Conservation (phyloP, 2,797 vertebrate species). For the Myripristis jacobus region DNA sequence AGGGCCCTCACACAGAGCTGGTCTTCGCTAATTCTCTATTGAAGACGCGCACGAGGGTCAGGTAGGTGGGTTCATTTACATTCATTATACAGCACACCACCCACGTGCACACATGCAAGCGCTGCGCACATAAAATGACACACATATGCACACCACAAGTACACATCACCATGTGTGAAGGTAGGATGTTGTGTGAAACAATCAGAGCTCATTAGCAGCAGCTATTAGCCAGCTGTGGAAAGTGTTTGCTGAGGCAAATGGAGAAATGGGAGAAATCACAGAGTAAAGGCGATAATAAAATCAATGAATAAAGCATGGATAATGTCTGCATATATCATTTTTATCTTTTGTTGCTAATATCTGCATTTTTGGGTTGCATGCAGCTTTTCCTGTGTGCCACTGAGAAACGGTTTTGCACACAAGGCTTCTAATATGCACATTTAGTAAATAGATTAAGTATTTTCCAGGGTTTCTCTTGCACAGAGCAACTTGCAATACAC, state of each 20-base stretch:
- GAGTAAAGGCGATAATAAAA: background rate
- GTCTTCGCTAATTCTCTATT: background rate
- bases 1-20: too few relatives aligned
- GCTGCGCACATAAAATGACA: constrained; percentile 6
- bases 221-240: constrained; percentile 53
- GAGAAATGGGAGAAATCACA: constrained; percentile 1
- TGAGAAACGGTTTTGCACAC: background rate
- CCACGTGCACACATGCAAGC: constrained; percentile 4
- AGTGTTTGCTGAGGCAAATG: constrained; percentile 16
- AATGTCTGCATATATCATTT: background rate
- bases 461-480: background rate
- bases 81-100: background rate
- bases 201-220: constrained; percentile 33
- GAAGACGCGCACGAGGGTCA: too few relatives aligned
- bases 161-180: constrained; percentile 1
- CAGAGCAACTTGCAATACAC: background rate
- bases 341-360: constrained; percentile 13
- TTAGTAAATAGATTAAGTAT: too few relatives aligned
- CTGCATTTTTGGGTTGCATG: background rate
- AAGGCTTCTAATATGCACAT: too few relatives aligned
- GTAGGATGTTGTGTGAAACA: constrained; percentile 1
- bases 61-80: too few relatives aligned
- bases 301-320: constrained; percentile 28
- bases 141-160: background rate
- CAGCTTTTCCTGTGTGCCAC: background rate